Evolutionary conservation across 2,888 invertebrate species (phyloP).

Genomic region (Danaus chrysippus): DNA sequence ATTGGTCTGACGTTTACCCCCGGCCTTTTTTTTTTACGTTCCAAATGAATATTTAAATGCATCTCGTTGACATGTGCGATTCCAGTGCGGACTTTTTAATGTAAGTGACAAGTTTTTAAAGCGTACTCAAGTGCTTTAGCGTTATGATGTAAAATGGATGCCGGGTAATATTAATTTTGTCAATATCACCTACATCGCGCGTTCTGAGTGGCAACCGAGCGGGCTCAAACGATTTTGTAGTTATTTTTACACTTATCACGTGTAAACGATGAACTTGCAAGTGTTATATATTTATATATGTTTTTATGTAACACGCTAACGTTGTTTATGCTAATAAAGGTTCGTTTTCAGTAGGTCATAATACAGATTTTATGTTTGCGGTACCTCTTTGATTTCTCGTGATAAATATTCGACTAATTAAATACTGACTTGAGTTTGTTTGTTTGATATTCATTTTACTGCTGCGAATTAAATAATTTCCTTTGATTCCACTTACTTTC

Average conservation of each 20-base stretch:
- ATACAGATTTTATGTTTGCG: not conserved
- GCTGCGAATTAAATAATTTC: not conserved
- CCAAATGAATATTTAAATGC: slow-evolving; percentile 51
- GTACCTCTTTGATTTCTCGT: not conserved
- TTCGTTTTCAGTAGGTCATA: slow-evolving; percentile 4
- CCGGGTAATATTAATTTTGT: slow-evolving; percentile 32
- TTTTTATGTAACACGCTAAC: not conserved
- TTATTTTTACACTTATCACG: slow-evolving; percentile 20
- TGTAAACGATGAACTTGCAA: slow-evolving; percentile 14
- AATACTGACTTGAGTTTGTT: not conserved
- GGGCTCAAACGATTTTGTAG: slow-evolving; percentile 24
- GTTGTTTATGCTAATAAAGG: not conserved
- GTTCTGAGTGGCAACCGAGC: slow-evolving; percentile 22
- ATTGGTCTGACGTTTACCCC: slow-evolving; percentile 72
- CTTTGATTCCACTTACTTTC: not conserved
- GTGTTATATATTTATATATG: slow-evolving; percentile 6
- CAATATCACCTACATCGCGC: slow-evolving; percentile 30
- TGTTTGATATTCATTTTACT: not conserved
- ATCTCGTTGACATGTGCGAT: slow-evolving; percentile 48
- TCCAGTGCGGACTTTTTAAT: slow-evolving; percentile 49
- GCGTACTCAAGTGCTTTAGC: slow-evolving; percentile 27
- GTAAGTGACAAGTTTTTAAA: slow-evolving; percentile 49
- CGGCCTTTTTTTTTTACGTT: slow-evolving; percentile 58
- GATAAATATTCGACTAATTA: not conserved
- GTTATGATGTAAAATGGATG: slow-evolving; percentile 32